A percentile compares a stretch with the other conserved stretches of the same genome.
These are phyloP conservation scores for Torymus texanus DNA, from an alignment of 2,888 invertebrate genomes.

Conservation along the genomic window DNA sequence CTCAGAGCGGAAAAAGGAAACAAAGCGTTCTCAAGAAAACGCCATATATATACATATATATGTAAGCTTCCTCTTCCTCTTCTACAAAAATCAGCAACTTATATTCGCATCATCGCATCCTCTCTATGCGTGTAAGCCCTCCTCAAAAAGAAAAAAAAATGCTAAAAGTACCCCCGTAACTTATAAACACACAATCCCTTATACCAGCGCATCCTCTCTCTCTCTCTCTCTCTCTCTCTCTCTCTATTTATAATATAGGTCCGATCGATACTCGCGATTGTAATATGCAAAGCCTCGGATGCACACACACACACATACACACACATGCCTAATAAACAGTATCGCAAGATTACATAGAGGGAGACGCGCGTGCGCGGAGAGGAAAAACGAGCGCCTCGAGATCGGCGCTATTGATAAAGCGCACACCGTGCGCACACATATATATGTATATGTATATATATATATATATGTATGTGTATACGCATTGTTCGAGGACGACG, in stretches of 20 bases:
- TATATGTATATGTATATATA: background rate
- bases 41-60: no score
- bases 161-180: background rate
- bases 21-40: no score
- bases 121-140: no score
- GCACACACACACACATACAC: background rate
- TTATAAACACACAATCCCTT: no score
- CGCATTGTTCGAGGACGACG: conserved; percentile 57
- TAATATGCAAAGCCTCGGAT: conserved; percentile 45
- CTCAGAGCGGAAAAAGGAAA: no score
- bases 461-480: no score
- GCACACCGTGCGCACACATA: background rate
- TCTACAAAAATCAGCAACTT: no score
- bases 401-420: conserved; percentile 54
- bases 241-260: background rate
- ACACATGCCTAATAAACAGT: conserved; percentile 52
- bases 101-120: no score
- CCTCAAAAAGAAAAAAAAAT: no score
- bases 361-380: conserved; percentile 4
- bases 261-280: conserved; percentile 51
- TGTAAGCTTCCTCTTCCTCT: no score
- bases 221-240: no score
- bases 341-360: conserved; percentile 39
- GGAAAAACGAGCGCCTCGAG: conserved; percentile 46
- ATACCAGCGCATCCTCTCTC: no score